Evolutionary conservation across 2,888 invertebrate genomes (phyloP).

Genomic region (Mylabris sibirica): DNA sequence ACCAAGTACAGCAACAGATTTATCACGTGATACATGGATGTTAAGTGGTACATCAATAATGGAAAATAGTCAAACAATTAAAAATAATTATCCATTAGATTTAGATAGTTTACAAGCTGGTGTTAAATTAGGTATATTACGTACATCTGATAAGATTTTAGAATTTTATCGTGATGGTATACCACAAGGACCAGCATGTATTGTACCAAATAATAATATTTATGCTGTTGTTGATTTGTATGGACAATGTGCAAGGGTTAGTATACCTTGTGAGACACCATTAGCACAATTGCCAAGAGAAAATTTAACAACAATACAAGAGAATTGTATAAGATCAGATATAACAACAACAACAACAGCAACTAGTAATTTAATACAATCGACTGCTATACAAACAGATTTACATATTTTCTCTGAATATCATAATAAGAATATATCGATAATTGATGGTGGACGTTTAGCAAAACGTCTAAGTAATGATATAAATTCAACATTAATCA

Average conservation of each 20-base stretch:
- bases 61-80: conserved; percentile 86
- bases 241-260: conserved; percentile 93
- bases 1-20: conserved; percentile 90
- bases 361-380: conserved; percentile 49
- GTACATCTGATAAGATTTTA: conserved; percentile 81
- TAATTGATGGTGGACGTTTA: conserved; percentile 70
- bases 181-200: conserved; percentile 86
- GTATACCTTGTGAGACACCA: conserved; percentile 57
- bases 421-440: conserved; percentile 73
- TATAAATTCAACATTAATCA: conserved; percentile 66
- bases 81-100: conserved; percentile 86
- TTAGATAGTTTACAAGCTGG: conserved; percentile 82
- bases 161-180: conserved; percentile 88
- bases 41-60: conserved; percentile 91
- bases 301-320: conserved; percentile 31
- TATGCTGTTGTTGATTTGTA: conserved; percentile 96
- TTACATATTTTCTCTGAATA: conserved; percentile 67
- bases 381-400: conserved; percentile 53
- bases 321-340: conserved; percentile 55
- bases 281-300: conserved; percentile 48
- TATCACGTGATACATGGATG: conserved; percentile 92
- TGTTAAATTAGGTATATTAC: conserved; percentile 86
- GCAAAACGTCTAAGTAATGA: conserved; percentile 63
- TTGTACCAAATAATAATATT: conserved; percentile 78
- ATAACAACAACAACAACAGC: conserved; percentile 44